A percentile compares a stretch with the other conserved stretches of the same genome.
Evolutionary conservation across 2,797 vertebrate species (phyloP).

Genomic region (Tympanoctomys barrerae): DNA sequence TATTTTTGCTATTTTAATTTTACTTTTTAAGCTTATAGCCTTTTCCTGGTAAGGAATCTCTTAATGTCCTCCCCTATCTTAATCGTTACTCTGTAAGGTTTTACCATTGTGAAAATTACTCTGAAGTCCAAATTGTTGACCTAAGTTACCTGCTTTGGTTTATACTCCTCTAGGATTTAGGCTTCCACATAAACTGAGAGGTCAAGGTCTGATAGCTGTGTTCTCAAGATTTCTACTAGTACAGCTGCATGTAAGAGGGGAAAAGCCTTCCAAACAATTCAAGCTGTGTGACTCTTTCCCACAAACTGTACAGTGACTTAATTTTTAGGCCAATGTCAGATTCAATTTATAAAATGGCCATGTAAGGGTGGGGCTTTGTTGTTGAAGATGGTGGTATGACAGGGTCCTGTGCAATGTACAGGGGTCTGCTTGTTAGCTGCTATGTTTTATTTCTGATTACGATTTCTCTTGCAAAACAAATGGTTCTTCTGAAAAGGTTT

Average conservation of each 20-base stretch:
- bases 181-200: background rate
- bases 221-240: background rate
- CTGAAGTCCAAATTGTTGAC: background rate
- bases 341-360: background rate
- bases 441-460: conserved; percentile 15
- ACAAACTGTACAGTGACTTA: background rate
- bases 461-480: conserved; percentile 30
- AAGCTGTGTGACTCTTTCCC: background rate
- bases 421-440: background rate
- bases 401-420: background rate
- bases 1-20: background rate
- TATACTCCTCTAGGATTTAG: background rate
- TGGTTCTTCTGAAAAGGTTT: conserved; percentile 46
- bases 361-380: background rate
- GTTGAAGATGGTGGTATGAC: background rate
- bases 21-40: background rate
- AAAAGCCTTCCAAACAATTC: background rate
- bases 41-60: conserved; percentile 29
- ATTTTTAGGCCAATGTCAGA: background rate
- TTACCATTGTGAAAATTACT: background rate
- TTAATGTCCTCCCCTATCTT: background rate
- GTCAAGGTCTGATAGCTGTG: background rate
- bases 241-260: background rate
- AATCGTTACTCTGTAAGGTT: background rate
- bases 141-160: background rate